Evolutionary conservation across 2,888 invertebrate species (phyloP).

Genomic region (Drosophila paracracens): DNA sequence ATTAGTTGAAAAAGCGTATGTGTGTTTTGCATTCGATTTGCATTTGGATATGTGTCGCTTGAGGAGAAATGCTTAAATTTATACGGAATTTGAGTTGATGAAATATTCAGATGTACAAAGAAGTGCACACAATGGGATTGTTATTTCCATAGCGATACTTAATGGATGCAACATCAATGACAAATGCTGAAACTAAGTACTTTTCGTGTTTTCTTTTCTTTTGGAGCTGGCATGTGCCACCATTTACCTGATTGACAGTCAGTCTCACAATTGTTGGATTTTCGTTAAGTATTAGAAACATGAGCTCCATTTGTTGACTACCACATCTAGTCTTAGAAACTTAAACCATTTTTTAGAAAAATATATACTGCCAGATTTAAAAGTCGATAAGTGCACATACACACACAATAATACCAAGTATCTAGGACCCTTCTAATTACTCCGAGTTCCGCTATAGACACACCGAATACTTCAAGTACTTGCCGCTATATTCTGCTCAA

Average conservation of each 20-base stretch:
- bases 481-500: constrained; percentile 69
- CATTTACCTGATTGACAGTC: constrained; percentile 1
- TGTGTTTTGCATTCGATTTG: constrained; percentile 31
- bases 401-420: constrained; percentile 11
- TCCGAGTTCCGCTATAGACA: constrained; percentile 31
- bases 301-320: not conserved
- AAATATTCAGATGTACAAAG: constrained; percentile 35
- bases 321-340: constrained; percentile 13
- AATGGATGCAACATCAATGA: constrained; percentile 14
- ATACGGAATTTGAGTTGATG: constrained; percentile 27
- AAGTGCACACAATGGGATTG: constrained; percentile 12
- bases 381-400: constrained; percentile 27
- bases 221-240: not conserved
- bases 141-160: constrained; percentile 7
- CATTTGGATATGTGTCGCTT: constrained; percentile 17
- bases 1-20: constrained; percentile 23
- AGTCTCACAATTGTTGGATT: not conserved
- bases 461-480: constrained; percentile 45
- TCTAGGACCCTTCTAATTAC: constrained; percentile 24
- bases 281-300: not conserved
- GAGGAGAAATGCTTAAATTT: constrained; percentile 12
- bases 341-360: constrained; percentile 5
- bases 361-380: constrained; percentile 45
- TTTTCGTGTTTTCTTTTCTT: not conserved
- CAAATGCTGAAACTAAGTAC: constrained; percentile 8